These are phyloP conservation scores for Lepidurus apus DNA, from an alignment of 1,140 invertebrate species.

Conservation along the genomic window DNA sequence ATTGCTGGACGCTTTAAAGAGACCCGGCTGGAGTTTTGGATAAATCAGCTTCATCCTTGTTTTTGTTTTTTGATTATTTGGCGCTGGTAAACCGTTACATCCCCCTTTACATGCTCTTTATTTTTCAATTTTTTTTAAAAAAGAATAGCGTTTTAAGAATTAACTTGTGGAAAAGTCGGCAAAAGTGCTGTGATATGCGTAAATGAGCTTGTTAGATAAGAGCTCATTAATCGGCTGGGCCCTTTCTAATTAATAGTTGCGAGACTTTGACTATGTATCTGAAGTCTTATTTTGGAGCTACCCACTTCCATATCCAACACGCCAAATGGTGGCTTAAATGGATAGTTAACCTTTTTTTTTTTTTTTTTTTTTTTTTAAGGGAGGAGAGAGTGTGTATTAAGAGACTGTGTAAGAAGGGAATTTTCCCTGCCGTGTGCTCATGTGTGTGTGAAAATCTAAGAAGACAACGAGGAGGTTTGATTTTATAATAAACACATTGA, in stretches of 20 bases:
- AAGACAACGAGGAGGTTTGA: conserved; percentile 7
- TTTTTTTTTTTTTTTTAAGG: background rate
- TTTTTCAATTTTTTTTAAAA: background rate
- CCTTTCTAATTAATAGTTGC: background rate
- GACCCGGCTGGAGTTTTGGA: background rate
- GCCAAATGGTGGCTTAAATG: conserved; percentile 8
- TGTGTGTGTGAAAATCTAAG: background rate
- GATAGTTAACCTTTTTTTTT: background rate
- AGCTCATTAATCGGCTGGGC: background rate
- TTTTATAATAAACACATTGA: conserved; percentile 12
- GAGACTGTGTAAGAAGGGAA: background rate
- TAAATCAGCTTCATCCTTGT: no score
- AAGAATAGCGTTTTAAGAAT: background rate
- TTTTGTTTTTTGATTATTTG: no score
- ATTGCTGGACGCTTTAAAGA: background rate
- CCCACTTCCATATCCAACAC: conserved; percentile 2
- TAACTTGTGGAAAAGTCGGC: background rate
- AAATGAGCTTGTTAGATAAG: background rate
- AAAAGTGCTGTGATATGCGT: background rate
- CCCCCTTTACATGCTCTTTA: background rate
- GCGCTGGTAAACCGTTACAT: background rate
- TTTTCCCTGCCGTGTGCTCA: background rate
- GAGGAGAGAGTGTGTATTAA: background rate
- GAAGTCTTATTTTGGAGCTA: background rate
- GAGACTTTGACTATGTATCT: conserved; percentile 8